These are phyloP conservation scores for Cepaea nemoralis DNA, from an alignment of 1,140 invertebrate species.

Conservation along the genomic window DNA sequence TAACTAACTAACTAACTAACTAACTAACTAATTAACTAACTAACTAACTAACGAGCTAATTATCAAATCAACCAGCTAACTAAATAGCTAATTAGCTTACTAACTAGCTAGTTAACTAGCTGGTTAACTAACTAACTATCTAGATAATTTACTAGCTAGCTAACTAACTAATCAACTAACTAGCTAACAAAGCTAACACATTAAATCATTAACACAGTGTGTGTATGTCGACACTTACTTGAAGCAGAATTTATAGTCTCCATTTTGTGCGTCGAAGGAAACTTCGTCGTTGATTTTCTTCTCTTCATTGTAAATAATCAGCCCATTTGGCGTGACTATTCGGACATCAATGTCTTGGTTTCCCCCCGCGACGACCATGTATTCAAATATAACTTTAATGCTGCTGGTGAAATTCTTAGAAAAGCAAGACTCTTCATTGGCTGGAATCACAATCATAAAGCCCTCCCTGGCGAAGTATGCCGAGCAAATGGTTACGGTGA, in stretches of 20 bases:
- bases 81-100: too few species aligned
- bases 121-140: too few species aligned
- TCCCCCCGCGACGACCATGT: background rate
- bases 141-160: too few species aligned
- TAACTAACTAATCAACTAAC: too few species aligned
- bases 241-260: constrained; percentile 36
- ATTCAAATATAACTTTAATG: constrained; percentile 35
- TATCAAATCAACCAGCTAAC: too few species aligned
- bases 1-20: too few species aligned
- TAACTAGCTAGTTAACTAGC: too few species aligned
- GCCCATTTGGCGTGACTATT: constrained; percentile 28
- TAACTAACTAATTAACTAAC: too few species aligned
- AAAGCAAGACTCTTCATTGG: constrained; percentile 15
- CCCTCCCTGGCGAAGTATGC: constrained; percentile 22
- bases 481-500: background rate
- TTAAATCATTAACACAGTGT: too few species aligned
- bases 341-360: constrained; percentile 33
- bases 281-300: background rate
- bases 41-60: too few species aligned
- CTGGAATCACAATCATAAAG: background rate
- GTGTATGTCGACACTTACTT: background rate
- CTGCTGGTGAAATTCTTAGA: constrained; percentile 19
- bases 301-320: constrained; percentile 29
- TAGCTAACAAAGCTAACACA: too few species aligned
- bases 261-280: constrained; percentile 28